Conservation (phyloP, 2,113 vertebrate genomes). For the Empidonax traillii region DNA sequence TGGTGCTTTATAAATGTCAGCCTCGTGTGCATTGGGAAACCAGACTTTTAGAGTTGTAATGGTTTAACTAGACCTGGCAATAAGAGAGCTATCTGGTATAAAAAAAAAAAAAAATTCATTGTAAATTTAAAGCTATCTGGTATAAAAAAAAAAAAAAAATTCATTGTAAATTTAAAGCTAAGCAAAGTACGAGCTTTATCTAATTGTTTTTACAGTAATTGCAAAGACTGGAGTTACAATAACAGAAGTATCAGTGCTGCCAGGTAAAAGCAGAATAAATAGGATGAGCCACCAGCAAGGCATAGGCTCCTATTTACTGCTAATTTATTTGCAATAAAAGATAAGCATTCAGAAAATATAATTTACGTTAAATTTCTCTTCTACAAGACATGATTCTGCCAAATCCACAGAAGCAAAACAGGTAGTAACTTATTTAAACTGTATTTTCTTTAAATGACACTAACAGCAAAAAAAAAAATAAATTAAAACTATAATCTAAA, state of each 20-base stretch:
- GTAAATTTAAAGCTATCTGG: not conserved
- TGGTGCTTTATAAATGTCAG: not conserved
- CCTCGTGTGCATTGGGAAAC: accelerated
- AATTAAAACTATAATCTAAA: not conserved
- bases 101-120: not conserved
- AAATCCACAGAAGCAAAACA: not conserved
- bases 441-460: not conserved
- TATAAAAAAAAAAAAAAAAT: not conserved
- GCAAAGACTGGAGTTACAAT: not conserved
- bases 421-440: not conserved
- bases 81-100: not conserved
- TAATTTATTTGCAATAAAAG: constrained; percentile 26
- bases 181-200: not conserved
- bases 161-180: not conserved
- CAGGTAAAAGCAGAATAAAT: constrained; percentile 3
- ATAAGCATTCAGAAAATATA: constrained; percentile 5
- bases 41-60: accelerated
- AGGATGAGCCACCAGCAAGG: not conserved
- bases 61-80: not conserved
- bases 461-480: not conserved
- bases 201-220: constrained; percentile 13
- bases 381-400: not conserved
- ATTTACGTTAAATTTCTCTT: not conserved
- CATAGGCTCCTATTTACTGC: not conserved
- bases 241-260: not conserved